Percentiles rank a stretch among this genome's conserved stretches.
phyloP scores from a whole-genome alignment of 1,140 invertebrate genomes.

The Ostrea edulis region DNA sequence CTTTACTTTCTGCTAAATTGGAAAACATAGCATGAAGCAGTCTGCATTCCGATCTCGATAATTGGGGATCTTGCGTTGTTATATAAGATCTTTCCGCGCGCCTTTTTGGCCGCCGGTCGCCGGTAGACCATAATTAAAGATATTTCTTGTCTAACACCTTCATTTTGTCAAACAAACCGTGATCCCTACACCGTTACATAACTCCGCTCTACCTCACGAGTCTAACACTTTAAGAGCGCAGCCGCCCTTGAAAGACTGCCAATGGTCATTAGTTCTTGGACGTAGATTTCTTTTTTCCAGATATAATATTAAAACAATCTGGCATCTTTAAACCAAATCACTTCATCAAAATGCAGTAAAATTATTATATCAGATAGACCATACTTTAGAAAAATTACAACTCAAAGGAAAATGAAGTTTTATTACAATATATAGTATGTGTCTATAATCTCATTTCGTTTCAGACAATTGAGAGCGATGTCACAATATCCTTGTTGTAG shows the following conservation, averaged over 20 bases:
- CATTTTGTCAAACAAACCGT: not conserved
- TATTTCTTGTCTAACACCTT: constrained; percentile 3
- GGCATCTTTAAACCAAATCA: not conserved
- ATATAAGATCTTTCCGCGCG: not conserved
- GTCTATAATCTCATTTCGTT: not conserved
- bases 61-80: not conserved
- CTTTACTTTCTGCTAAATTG: too few relatives aligned
- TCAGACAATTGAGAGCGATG: not conserved
- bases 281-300: not conserved
- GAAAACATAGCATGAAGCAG: not conserved
- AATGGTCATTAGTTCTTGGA: not conserved
- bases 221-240: not conserved
- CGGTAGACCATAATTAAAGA: not conserved
- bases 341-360: constrained; percentile 1
- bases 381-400: not conserved
- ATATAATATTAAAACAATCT: not conserved
- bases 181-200: not conserved
- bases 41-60: not conserved
- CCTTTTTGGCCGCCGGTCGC: not conserved
- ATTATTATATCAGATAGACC: not conserved
- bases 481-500: not conserved
- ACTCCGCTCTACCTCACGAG: not conserved
- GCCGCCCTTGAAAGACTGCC: not conserved
- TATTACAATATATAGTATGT: not conserved
- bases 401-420: not conserved